Percentiles rank a stretch among this genome's conserved stretches.
phyloP scores from a whole-genome alignment of 2,113 vertebrate species.

The Peromyscus leucopus region DNA sequence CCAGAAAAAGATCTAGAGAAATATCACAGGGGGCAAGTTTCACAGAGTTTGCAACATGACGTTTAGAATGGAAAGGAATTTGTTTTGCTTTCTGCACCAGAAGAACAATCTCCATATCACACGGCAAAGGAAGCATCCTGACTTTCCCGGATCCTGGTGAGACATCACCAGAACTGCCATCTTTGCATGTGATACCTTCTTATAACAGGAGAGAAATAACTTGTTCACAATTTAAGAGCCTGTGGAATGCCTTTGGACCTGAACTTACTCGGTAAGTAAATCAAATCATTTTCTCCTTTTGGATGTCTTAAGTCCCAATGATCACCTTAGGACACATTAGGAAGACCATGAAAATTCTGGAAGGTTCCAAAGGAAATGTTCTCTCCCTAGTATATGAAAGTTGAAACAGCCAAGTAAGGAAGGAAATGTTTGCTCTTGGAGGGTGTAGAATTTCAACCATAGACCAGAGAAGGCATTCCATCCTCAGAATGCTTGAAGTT shows the following conservation, averaged over 20 bases:
- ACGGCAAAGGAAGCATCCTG: not conserved
- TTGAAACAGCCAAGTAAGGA: slow-evolving; percentile 52
- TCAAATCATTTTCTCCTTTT: slow-evolving; percentile 59
- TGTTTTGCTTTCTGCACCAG: slow-evolving; percentile 65
- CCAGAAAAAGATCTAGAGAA: slow-evolving; percentile 71
- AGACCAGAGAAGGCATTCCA: slow-evolving; percentile 42
- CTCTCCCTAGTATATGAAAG: slow-evolving; percentile 53
- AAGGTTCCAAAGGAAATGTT: slow-evolving; percentile 56
- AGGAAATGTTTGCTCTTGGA: slow-evolving; percentile 62
- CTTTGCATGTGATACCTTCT: not conserved
- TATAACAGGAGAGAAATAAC: not conserved
- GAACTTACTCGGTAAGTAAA: slow-evolving; percentile 30
- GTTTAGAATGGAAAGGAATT: slow-evolving; percentile 54
- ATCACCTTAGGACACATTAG: slow-evolving; percentile 59
- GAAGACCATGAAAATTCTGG: slow-evolving; percentile 63
- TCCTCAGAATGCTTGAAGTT: slow-evolving; percentile 37
- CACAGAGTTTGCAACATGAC: slow-evolving; percentile 54
- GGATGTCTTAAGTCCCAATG: slow-evolving; percentile 29
- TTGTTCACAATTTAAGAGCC: slow-evolving; percentile 29
- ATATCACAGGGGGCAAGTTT: slow-evolving; percentile 62
- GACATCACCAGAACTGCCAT: slow-evolving; percentile 27
- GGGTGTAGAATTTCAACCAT: slow-evolving; percentile 55
- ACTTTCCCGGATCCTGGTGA: not conserved
- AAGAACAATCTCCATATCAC: slow-evolving; percentile 50
- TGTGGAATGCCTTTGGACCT: not conserved